Percentiles rank a stretch among this genome's conserved stretches.
Conservation (phyloP, 2,888 invertebrate species). For the Leptinotarsa juncta region DNA sequence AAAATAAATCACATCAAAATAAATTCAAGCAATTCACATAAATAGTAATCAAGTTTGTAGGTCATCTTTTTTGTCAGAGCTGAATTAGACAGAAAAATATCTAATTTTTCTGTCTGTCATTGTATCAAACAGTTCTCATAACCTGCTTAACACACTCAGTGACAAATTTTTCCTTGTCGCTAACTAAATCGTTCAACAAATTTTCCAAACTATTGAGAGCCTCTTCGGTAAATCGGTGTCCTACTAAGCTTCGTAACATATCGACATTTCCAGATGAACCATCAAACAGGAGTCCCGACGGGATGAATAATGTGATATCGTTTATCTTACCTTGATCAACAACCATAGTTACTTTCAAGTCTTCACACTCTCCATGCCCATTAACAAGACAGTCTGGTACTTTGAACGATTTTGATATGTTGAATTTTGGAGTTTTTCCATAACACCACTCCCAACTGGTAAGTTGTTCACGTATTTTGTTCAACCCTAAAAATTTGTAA, state of each 20-base stretch:
- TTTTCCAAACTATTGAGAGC: slow-evolving; percentile 71
- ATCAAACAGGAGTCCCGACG: slow-evolving; percentile 71
- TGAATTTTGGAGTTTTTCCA: slow-evolving; percentile 89
- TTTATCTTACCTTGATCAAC: slow-evolving; percentile 75
- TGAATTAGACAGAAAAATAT: slow-evolving; percentile 22
- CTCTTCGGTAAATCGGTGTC: slow-evolving; percentile 75
- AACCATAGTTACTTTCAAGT: slow-evolving; percentile 73
- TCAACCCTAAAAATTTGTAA: slow-evolving; percentile 71
- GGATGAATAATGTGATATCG: slow-evolving; percentile 75
- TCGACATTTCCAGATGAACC: slow-evolving; percentile 75
- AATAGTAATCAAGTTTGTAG: not conserved
- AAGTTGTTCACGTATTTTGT: slow-evolving; percentile 76
- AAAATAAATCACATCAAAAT: not conserved
- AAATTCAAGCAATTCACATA: not conserved
- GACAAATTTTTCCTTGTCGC: slow-evolving; percentile 71
- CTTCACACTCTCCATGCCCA: slow-evolving; percentile 65
- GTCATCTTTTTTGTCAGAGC: not conserved
- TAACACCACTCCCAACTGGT: slow-evolving; percentile 89
- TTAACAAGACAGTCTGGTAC: slow-evolving; percentile 69
- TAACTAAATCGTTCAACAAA: slow-evolving; percentile 56
- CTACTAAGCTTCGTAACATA: slow-evolving; percentile 73
- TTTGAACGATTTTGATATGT: slow-evolving; percentile 75
- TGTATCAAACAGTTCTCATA: slow-evolving; percentile 68
- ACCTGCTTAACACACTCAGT: slow-evolving; percentile 74
- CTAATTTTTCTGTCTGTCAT: slow-evolving; percentile 24